Evolutionary conservation across 2,797 vertebrate genomes (phyloP).

Genomic region (Cheirogaleus major): DNA sequence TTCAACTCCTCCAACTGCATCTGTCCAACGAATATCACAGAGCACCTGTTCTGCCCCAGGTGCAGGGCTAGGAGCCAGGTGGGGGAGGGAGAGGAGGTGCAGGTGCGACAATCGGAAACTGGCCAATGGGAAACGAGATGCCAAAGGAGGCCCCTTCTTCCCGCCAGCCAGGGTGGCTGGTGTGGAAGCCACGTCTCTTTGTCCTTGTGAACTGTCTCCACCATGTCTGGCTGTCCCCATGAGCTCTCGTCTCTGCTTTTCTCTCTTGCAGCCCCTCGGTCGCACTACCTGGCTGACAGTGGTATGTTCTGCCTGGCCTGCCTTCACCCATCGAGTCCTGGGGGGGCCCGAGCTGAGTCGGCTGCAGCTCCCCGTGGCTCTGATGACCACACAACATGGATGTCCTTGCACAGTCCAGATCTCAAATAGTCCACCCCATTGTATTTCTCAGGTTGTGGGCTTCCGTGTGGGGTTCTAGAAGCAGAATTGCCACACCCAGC

Average conservation of each 20-base stretch:
- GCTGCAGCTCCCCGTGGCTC: neutral
- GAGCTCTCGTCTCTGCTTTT: slow-evolving; percentile 64
- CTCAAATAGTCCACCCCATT: neutral
- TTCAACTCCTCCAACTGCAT: neutral
- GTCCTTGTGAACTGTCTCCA: accelerated
- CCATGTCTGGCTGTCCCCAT: neutral
- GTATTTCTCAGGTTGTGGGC: neutral
- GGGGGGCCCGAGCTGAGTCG: neutral
- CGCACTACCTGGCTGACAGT: slow-evolving; percentile 91
- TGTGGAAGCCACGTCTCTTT: neutral
- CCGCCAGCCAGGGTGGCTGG: neutral
- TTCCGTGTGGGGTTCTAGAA: neutral
- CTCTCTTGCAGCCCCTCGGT: slow-evolving; percentile 91
- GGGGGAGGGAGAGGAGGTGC: accelerated
- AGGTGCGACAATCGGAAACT: neutral
- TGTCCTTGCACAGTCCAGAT: neutral
- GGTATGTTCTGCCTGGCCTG: slow-evolving; percentile 87
- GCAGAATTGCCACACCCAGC: neutral
- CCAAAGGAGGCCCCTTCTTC: neutral
- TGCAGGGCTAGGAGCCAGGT: neutral
- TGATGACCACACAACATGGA: no score
- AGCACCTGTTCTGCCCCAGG: neutral
- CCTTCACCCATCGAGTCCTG: neutral
- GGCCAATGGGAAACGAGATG: neutral
- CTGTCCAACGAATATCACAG: neutral